Percentiles rank a stretch among this genome's conserved stretches.
Evolutionary conservation across 2,113 vertebrate genomes (phyloP).

Genomic region (Pongo pygmaeus): DNA sequence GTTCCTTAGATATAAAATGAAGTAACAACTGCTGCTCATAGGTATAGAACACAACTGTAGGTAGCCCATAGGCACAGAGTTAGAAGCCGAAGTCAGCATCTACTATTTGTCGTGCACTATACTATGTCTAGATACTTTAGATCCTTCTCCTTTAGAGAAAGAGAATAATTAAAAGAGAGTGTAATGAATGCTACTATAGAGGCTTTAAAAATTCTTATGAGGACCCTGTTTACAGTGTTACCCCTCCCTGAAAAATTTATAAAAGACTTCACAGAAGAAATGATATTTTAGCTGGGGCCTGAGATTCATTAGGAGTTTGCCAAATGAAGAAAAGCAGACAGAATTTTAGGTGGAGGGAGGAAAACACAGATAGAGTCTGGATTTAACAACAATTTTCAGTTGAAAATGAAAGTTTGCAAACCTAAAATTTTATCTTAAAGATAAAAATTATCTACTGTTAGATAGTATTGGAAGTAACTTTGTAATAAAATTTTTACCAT

Average conservation of each 20-base stretch:
- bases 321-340: neutral
- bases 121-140: neutral
- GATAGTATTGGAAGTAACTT: neutral
- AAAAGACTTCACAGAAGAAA: neutral
- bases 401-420: neutral
- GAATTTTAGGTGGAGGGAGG: neutral
- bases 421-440: neutral
- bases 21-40: neutral
- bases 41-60: neutral
- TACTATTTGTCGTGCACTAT: neutral
- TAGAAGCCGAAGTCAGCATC: neutral
- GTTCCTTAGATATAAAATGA: neutral
- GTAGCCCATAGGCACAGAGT: neutral
- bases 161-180: neutral
- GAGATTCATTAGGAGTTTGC: neutral
- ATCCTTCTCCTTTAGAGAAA: neutral
- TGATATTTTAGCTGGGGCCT: neutral
- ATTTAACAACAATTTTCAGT: neutral
- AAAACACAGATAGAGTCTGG: neutral
- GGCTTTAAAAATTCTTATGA: neutral
- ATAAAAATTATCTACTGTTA: neutral
- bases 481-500: neutral
- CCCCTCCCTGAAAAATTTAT: neutral
- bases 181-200: neutral
- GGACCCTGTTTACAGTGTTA: neutral